Evolutionary conservation across 2,113 vertebrate genomes (phyloP).

Genomic region (Excalfactoria chinensis): DNA sequence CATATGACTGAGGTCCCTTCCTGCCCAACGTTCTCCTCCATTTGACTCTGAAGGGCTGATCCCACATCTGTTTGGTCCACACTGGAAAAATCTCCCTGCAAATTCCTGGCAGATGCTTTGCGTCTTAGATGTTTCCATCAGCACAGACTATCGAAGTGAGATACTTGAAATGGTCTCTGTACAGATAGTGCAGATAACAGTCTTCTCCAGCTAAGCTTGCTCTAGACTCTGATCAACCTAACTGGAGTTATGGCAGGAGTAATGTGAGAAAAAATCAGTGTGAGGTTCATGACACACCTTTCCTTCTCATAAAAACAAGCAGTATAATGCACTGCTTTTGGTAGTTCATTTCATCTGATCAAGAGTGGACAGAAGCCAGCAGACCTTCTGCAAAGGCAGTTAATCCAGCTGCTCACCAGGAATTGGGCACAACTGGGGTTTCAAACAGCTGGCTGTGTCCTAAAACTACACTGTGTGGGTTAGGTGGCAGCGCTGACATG

Average conservation of each 20-base stretch:
- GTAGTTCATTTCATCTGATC: not conserved
- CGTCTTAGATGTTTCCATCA: not conserved
- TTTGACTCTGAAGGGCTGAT: not conserved
- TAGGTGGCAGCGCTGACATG: not conserved
- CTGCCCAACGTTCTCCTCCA: not conserved
- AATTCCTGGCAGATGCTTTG: not conserved
- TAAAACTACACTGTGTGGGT: not conserved
- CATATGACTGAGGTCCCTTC: not conserved
- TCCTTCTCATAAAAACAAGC: not conserved
- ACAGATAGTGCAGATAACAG: fast-evolving
- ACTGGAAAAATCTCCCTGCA: not conserved
- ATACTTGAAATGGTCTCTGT: not conserved
- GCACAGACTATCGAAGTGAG: not conserved
- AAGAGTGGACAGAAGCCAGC: not conserved
- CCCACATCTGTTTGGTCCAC: not conserved
- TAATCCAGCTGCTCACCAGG: not conserved
- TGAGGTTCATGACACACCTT: not conserved
- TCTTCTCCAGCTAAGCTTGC: not conserved
- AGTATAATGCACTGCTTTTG: not conserved
- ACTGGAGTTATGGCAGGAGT: not conserved
- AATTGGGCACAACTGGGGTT: not conserved
- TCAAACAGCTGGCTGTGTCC: not conserved
- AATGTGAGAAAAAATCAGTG: not conserved
- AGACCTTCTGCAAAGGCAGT: not conserved
- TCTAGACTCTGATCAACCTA: not conserved